These are phyloP conservation scores for Cantharis flavilabris DNA, from an alignment of 2,888 invertebrate genomes.

Conservation along the genomic window DNA sequence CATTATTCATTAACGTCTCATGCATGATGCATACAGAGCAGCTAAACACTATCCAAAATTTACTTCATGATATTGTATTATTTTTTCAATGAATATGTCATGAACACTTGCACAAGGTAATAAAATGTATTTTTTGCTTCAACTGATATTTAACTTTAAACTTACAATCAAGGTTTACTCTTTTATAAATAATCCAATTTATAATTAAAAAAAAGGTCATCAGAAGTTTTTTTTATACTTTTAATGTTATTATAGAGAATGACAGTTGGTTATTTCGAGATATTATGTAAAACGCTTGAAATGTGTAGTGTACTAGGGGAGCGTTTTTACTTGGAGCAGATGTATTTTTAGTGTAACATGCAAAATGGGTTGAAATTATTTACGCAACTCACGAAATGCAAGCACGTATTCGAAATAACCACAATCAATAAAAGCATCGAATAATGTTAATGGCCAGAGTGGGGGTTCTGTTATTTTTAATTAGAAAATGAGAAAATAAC, in stretches of 20 bases:
- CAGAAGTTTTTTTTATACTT: neutral
- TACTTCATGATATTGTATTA: neutral
- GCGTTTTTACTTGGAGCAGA: neutral
- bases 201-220: neutral
- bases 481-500: neutral
- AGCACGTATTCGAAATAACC: neutral
- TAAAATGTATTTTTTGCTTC: neutral
- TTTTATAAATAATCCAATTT: neutral
- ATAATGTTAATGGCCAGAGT: neutral
- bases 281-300: neutral
- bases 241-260: neutral
- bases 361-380: neutral
- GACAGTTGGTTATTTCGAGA: neutral
- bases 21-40: neutral
- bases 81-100: conserved; percentile 1
- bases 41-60: neutral
- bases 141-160: neutral
- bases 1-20: neutral
- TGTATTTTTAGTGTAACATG: neutral
- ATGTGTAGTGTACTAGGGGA: neutral
- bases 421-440: neutral
- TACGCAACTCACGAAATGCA: neutral
- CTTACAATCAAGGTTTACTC: neutral
- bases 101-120: neutral
- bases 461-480: neutral